A percentile compares a stretch with the other conserved stretches of the same genome.
These are phyloP conservation scores for Balaenoptera acutorostrata DNA, from an alignment of 2,113 vertebrate species.

Conservation along the genomic window DNA sequence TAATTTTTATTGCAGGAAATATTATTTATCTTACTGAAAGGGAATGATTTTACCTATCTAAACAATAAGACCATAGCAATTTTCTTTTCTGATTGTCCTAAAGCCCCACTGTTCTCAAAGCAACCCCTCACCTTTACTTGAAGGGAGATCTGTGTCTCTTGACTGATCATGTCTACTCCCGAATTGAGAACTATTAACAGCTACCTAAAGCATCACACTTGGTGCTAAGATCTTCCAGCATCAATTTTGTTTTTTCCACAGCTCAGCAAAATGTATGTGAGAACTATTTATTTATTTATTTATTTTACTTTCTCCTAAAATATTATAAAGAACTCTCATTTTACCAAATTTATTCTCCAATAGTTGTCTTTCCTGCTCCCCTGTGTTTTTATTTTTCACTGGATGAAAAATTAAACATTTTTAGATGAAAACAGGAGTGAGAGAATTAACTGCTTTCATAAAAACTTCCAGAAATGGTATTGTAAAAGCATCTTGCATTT, in stretches of 20 bases:
- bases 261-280: background rate
- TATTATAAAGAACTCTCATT: background rate
- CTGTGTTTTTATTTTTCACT: background rate
- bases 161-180: background rate
- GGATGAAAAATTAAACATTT: background rate
- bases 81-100: background rate
- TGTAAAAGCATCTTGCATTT: background rate
- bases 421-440: background rate
- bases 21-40: background rate
- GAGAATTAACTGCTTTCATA: background rate
- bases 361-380: background rate
- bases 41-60: background rate
- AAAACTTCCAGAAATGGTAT: background rate
- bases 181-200: fast-evolving
- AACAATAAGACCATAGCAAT: background rate
- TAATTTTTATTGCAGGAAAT: background rate
- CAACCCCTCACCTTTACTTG: background rate
- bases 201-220: background rate
- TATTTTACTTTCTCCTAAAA: background rate
- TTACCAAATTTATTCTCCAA: background rate
- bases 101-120: background rate
- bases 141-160: background rate
- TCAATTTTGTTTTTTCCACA: background rate
- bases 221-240: background rate
- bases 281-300: background rate